Evolutionary conservation across 2,113 vertebrate species (phyloP), one percentile per base, ranked within the genome.

Genomic region (Scatophagus argus): DNA sequence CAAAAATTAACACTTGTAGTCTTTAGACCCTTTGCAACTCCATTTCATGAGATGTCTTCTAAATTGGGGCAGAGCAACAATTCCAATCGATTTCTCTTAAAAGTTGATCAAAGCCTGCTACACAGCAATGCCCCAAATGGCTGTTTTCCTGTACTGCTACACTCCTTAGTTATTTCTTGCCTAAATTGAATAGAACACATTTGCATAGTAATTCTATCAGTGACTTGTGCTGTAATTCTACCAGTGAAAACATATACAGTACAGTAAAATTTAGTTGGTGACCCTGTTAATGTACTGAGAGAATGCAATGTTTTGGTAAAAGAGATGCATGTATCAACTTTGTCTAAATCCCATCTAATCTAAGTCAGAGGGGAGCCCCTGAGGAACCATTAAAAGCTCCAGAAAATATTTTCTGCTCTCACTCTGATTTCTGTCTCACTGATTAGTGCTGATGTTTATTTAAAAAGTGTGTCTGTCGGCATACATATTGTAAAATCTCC

Each of bases 381-480:
- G 12, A 86, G 89, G 91, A 89, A 55, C 64, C 77, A 69, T 81
- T 84, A 86, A 90, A 87, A 82, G 67, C 74, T 85, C 74, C 83
- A 84, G 55, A 87, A 88, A 85, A 91, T 82, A 89, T 88, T 86
- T 79, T 82, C 79, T 69, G 80, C 90, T 91, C 70, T 74, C 84
- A 70, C 76, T 83, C 82, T 51, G 77, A 91, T 92, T 92, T 87
- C 84, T 82, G 88, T 88, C 85, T 88, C 86, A 90, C 74, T 78
- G 91, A 94, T 94, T 93, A 94, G 83, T 44, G 74, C 84, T 77
- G 88, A 90, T 91, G 84, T 93, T 93, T 89, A 91, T 92, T 88
- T 87, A 78, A 91, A 88, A 90, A 82, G 63, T 88, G 82, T 86
- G 87, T 92, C 90, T 90, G 83, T 88, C 76, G 92, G 91, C 84